phyloP scores from a whole-genome alignment of 2,113 vertebrate species.

The Rattus norvegicus region DNA sequence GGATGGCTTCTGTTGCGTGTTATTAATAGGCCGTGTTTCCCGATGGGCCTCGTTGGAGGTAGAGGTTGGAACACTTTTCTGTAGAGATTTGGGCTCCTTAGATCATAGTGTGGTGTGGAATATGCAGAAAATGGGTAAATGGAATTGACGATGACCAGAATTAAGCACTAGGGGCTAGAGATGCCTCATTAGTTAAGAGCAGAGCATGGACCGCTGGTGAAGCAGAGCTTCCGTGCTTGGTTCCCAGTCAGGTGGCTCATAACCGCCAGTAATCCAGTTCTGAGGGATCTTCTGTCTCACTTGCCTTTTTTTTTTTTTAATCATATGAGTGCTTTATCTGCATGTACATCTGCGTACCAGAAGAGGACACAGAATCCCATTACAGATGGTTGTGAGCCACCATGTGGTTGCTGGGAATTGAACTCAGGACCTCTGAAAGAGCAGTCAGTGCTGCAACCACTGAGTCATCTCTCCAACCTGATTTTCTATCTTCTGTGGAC shows the following conservation, averaged over 20 bases:
- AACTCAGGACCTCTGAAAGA: too few relatives aligned
- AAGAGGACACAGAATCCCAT: too few relatives aligned
- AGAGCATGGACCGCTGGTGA: not conserved
- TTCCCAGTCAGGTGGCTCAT: not conserved
- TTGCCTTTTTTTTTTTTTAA: too few relatives aligned
- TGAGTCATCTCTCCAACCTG: too few relatives aligned
- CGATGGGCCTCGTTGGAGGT: not conserved
- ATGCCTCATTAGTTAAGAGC: not conserved
- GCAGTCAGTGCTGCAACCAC: too few relatives aligned
- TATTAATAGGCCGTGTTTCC: not conserved
- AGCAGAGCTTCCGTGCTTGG: not conserved
- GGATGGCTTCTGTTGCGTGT: not conserved
- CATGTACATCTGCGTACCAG: too few relatives aligned
- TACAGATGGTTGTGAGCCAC: too few relatives aligned
- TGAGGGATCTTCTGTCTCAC: not conserved
- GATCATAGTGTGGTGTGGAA: constrained; percentile 6
- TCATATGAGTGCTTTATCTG: too few relatives aligned
- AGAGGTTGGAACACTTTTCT: not conserved
- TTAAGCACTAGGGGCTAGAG: not conserved
- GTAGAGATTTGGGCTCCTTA: not conserved
- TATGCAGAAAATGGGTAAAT: not conserved
- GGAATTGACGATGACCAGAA: not conserved
- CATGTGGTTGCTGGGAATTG: too few relatives aligned
- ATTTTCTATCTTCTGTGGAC: not conserved
- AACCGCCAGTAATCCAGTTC: not conserved